Evolutionary conservation across 2,888 invertebrate species (phyloP).

Genomic region (Biston stratarius): DNA sequence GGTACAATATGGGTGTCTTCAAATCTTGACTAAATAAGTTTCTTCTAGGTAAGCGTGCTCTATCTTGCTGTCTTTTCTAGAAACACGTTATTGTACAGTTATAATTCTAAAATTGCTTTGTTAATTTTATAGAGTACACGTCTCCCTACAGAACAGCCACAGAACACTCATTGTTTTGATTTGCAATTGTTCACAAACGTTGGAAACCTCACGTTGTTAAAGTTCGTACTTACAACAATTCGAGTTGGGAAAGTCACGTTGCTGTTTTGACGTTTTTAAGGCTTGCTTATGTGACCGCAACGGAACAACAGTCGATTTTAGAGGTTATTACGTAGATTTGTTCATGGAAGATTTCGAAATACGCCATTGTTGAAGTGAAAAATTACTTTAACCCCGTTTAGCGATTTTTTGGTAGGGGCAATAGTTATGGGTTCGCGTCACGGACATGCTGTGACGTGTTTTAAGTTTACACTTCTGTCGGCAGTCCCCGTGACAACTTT

Average conservation of each 20-base stretch:
- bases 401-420: too few relatives aligned
- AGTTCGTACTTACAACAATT: conserved; percentile 27
- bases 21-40: too few relatives aligned
- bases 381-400: too few relatives aligned
- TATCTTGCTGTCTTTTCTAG: background rate
- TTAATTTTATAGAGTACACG: conserved; percentile 8
- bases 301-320: conserved; percentile 6
- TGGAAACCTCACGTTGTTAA: conserved; percentile 34
- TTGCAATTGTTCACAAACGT: conserved; percentile 36
- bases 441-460: too few relatives aligned
- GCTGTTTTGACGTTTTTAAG: conserved; percentile 29
- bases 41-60: too few relatives aligned
- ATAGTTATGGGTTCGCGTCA: too few relatives aligned
- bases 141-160: conserved; percentile 9
- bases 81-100: background rate
- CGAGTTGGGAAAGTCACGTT: conserved; percentile 34
- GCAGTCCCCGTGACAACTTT: too few relatives aligned
- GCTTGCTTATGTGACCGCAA: conserved; percentile 14
- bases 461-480: too few relatives aligned
- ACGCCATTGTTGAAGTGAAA: background rate
- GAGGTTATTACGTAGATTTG: background rate
- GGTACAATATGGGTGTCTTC: too few relatives aligned
- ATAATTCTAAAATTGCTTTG: background rate
- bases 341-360: background rate
- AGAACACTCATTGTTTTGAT: conserved; percentile 39